Conservation (phyloP, 2,888 invertebrate genomes). For the Rhyacophila evoluta region DNA sequence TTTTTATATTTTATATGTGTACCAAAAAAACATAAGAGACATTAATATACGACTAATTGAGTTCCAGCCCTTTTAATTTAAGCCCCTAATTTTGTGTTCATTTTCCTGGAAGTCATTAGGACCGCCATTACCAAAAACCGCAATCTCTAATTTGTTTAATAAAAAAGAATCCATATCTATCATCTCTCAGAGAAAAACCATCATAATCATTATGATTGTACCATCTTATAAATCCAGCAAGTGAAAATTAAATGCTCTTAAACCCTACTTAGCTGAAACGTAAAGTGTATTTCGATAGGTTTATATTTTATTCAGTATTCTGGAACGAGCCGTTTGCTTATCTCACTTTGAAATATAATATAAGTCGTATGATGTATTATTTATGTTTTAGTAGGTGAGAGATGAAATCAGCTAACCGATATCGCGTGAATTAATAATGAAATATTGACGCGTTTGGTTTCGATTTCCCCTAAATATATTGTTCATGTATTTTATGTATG, state of each 20-base stretch:
- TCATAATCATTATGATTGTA: not conserved
- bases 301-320: not conserved
- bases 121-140: not conserved
- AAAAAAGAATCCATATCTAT: not conserved
- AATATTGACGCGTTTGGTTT: too few species aligned
- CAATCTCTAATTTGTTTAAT: conserved; percentile 13
- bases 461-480: too few species aligned
- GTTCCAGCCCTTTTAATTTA: too few species aligned
- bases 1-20: too few species aligned
- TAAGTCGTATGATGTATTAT: not conserved
- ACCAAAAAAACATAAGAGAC: too few species aligned
- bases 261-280: not conserved
- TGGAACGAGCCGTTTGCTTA: not conserved
- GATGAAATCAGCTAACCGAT: too few species aligned
- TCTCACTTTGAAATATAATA: not conserved
- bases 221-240: not conserved
- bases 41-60: not conserved
- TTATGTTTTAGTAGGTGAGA: too few species aligned
- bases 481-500: too few species aligned
- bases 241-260: not conserved
- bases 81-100: not conserved
- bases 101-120: not conserved
- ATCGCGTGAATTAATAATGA: too few species aligned
- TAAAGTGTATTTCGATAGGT: not conserved
- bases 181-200: not conserved